Conservation (phyloP, 2,797 vertebrate species). For the Siniperca undulata region DNA sequence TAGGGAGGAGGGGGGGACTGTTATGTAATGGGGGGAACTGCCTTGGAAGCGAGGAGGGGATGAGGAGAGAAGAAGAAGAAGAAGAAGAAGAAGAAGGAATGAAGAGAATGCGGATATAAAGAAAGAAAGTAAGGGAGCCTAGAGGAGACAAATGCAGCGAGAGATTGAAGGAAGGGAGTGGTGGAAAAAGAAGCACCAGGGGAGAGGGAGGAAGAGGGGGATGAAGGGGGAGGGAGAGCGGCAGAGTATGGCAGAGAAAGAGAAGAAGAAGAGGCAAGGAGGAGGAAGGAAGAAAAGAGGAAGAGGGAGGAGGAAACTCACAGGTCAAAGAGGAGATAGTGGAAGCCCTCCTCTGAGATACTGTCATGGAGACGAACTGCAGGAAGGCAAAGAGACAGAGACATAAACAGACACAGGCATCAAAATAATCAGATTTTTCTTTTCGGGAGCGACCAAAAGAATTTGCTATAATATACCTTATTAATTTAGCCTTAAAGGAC, state of each 20-base stretch:
- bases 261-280: neutral
- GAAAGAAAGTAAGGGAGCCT: conserved; percentile 56
- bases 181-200: conserved; percentile 47
- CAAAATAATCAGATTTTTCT: neutral
- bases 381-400: conserved; percentile 30
- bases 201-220: conserved; percentile 10
- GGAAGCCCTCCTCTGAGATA: conserved; percentile 97
- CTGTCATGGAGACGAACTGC: conserved; percentile 97
- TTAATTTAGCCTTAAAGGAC: neutral
- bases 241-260: neutral
- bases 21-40: conserved; percentile 78
- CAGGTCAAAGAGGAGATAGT: conserved; percentile 97
- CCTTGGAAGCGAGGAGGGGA: conserved; percentile 53
- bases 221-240: conserved; percentile 4
- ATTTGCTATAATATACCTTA: neutral
- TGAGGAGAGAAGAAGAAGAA: conserved; percentile 4
- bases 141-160: conserved; percentile 83
- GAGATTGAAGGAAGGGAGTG: conserved; percentile 6
- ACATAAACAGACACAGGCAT: conserved; percentile 6
- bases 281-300: neutral
- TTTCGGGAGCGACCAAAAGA: neutral
- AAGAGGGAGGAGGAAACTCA: conserved; percentile 79
- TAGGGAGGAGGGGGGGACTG: conserved; percentile 40
- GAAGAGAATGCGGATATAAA: conserved; percentile 27
- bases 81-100: conserved; percentile 73